These are phyloP conservation scores for Hydrolagus colliei DNA, from an alignment of 2,797 vertebrate genomes.

Conservation along the genomic window DNA sequence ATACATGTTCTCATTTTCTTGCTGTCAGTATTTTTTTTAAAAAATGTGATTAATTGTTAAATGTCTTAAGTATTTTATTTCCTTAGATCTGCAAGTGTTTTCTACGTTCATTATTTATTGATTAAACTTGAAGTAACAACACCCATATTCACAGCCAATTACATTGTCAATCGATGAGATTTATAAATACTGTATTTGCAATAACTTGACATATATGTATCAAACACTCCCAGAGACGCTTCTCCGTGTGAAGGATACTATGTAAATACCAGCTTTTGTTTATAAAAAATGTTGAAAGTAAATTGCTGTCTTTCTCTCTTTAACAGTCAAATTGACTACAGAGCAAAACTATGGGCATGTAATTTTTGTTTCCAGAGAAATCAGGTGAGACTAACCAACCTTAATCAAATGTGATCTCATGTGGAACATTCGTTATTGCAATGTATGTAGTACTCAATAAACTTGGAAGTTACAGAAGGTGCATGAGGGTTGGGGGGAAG, in stretches of 20 bases:
- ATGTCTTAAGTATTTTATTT: background rate
- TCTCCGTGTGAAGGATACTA: too few species aligned
- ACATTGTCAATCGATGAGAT: too few species aligned
- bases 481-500: too few species aligned
- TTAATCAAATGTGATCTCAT: background rate
- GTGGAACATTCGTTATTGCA: background rate
- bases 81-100: too few species aligned
- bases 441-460: background rate
- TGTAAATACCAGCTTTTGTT: background rate
- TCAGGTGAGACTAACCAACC: conserved; percentile 60
- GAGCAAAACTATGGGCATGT: conserved; percentile 94
- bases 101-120: too few species aligned
- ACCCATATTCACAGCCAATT: too few species aligned
- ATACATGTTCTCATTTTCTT: too few species aligned
- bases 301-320: conserved; percentile 31
- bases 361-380: conserved; percentile 98
- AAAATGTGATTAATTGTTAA: background rate
- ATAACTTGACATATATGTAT: too few species aligned
- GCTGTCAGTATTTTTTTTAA: background rate
- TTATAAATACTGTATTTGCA: too few species aligned
- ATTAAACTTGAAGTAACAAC: too few species aligned
- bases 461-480: too few species aligned
- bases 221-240: too few species aligned
- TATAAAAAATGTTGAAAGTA: background rate
- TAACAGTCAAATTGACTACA: conserved; percentile 86